phyloP scores from a whole-genome alignment of 2,888 invertebrate species.

The Troglohyphantes excavatus region DNA sequence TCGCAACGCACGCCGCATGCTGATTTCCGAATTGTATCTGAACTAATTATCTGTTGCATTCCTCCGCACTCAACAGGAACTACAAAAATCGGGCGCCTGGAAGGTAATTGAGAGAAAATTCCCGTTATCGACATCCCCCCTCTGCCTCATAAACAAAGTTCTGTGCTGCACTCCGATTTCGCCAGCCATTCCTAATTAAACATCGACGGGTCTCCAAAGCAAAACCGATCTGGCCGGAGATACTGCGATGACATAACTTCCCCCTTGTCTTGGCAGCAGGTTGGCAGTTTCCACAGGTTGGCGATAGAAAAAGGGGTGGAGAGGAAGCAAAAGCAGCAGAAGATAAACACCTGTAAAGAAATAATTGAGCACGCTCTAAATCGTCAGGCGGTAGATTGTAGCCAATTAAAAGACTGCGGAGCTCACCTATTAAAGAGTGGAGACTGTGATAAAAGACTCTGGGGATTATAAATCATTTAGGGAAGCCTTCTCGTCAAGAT shows the following conservation, averaged over 20 bases:
- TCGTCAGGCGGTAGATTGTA: conserved; percentile 63
- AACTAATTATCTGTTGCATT: too few species aligned
- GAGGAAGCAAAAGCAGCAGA: not conserved
- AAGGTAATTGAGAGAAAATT: not conserved
- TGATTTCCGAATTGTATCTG: too few species aligned
- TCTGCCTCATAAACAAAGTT: not conserved
- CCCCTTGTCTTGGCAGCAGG: not conserved
- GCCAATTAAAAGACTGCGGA: conserved; percentile 65
- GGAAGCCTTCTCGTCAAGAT: conserved; percentile 12
- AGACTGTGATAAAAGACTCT: conserved; percentile 6
- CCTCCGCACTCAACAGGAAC: too few species aligned
- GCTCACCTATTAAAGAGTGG: conserved; percentile 55
- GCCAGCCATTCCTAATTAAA: conserved; percentile 10
- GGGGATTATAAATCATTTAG: conserved; percentile 48
- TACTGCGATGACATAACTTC: conserved; percentile 1
- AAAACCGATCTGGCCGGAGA: not conserved
- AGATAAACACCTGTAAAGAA: conserved; percentile 55
- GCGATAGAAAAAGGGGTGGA: not conserved
- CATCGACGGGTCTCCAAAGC: conserved; percentile 2
- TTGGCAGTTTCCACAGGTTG: conserved; percentile 16
- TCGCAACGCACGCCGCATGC: too few species aligned
- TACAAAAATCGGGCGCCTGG: not conserved
- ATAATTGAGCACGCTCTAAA: conserved; percentile 66
- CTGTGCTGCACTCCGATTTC: not conserved
- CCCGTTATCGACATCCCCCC: not conserved